These are phyloP conservation scores for Cryptotis parvus DNA, from an alignment of 2,113 vertebrate genomes.

Conservation along the genomic window DNA sequence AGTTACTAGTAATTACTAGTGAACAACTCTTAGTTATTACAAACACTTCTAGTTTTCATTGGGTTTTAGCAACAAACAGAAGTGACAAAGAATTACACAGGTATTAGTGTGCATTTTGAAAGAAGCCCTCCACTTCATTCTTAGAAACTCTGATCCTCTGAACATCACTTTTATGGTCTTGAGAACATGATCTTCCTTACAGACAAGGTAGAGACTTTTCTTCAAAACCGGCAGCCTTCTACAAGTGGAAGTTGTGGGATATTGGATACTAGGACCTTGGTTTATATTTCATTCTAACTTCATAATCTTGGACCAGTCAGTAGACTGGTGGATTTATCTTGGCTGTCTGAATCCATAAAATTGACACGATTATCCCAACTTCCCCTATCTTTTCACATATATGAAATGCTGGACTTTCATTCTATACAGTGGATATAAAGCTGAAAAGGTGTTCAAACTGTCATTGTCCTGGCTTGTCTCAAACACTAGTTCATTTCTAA, in stretches of 20 bases:
- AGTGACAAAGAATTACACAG: neutral
- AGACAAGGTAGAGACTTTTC: neutral
- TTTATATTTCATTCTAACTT: neutral
- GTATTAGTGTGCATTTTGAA: neutral
- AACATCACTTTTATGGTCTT: neutral
- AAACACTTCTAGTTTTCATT: too few species aligned
- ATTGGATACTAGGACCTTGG: neutral
- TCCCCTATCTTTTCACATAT: neutral
- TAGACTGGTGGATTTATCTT: neutral
- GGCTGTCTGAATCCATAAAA: neutral
- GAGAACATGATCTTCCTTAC: neutral
- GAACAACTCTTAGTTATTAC: too few species aligned
- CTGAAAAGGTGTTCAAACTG: neutral
- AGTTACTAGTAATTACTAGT: neutral
- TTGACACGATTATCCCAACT: neutral
- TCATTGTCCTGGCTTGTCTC: neutral
- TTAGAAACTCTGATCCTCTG: neutral
- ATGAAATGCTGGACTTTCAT: constrained; percentile 11
- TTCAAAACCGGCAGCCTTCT: neutral
- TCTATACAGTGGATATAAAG: neutral
- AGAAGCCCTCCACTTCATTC: neutral
- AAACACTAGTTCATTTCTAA: neutral
- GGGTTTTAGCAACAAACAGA: too few species aligned
- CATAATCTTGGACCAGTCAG: neutral
- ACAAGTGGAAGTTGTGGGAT: neutral